Base-by-base conservation (phyloP, 2,888 invertebrate species). In the Oligia latruncula region DNA sequence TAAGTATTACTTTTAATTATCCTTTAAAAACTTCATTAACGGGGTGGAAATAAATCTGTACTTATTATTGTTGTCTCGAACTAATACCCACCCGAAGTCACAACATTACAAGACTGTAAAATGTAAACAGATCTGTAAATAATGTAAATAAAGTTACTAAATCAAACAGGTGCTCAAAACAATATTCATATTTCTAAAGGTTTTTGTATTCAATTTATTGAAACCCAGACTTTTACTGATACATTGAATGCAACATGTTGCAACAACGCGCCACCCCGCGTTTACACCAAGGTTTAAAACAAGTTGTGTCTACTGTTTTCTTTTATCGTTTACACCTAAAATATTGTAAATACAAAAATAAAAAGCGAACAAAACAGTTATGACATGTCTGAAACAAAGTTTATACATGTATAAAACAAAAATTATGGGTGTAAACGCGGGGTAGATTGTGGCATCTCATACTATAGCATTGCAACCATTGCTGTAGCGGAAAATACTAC, bases 81-180 rank as follows among this genome's bases (percentile, higher is more conserved):
- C 35, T 13, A 58, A 49, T 58, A 65, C 71, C 77, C 88, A 77
- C 74, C 86, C 72, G n/a, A 40, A 74, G 77, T 84, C 85, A 80
- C 72, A 84, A 78, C 58, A 60, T 60, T 65, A 60, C 55, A 90
- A 88, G 90, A 88, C 87, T 90, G 88, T 86, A 77, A 79, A 78
- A 58, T 82, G 40, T 90, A 77, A 79, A 74, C 70, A 84, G 85
- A 89, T 85, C 83, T 88, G 88, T 88, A 88, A 78, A 88, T 88
- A 89, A 76, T 90, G 83, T 90, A 83, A 82, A 90, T 90, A 90
- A 82, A 74, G 65, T 74, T 79, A 79, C 71, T 87, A 87, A 84
- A 85, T 77, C 75, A 71, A 74, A 76, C 81, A 89, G 89, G 87
- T 87, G 87, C 87, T 90, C 82, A 81, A 81, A 87, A 78, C 55